phyloP scores from a whole-genome alignment of 1,140 invertebrate species.

The Drosophila fuyamai region DNA sequence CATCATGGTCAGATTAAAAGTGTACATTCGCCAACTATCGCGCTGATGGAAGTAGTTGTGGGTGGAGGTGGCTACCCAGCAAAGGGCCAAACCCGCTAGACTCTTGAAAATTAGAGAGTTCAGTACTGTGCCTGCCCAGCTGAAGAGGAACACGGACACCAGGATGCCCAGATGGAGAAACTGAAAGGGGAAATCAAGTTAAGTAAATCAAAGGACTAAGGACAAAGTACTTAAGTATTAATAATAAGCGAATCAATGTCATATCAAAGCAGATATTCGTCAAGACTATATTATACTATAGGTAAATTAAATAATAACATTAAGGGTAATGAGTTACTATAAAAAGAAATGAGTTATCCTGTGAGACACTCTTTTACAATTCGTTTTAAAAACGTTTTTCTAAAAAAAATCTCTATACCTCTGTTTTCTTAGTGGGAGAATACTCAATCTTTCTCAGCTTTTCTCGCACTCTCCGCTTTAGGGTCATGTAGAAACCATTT shows the following conservation, averaged over 20 bases:
- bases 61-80: constrained; percentile 86
- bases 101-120: constrained; percentile 84
- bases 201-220: neutral
- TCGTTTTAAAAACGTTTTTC: too few relatives aligned
- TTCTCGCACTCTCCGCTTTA: constrained; percentile 87
- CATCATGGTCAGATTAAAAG: constrained; percentile 89
- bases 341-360: too few relatives aligned
- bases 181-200: constrained; percentile 17
- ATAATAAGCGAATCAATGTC: too few relatives aligned
- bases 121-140: constrained; percentile 85
- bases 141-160: constrained; percentile 85
- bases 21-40: constrained; percentile 93
- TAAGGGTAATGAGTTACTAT: too few relatives aligned
- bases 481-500: constrained; percentile 89
- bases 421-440: constrained; percentile 52
- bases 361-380: too few relatives aligned
- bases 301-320: too few relatives aligned
- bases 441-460: constrained; percentile 85
- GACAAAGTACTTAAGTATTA: too few relatives aligned
- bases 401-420: constrained; percentile 33
- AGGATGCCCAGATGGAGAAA: constrained; percentile 83
- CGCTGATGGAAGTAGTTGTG: constrained; percentile 94
- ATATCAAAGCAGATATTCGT: too few relatives aligned
- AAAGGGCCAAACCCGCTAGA: constrained; percentile 86
- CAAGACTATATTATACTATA: too few relatives aligned